Evolutionary conservation across 2,113 vertebrate species (phyloP).

Genomic region (Amphiprion percula): DNA sequence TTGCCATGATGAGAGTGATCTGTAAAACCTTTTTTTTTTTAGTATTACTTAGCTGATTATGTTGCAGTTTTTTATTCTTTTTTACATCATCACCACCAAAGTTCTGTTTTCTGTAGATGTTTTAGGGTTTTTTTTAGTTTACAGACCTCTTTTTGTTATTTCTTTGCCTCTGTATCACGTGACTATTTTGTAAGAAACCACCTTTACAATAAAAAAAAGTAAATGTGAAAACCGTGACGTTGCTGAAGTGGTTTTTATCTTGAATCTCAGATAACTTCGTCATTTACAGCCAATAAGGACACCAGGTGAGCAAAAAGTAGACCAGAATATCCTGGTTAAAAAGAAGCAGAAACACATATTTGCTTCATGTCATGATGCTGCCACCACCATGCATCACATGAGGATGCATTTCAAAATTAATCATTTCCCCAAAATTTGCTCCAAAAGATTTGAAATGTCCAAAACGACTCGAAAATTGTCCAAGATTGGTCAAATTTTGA

Average conservation of each 20-base stretch:
- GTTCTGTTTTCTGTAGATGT: slow-evolving; percentile 82
- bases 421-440: too few species aligned
- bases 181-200: slow-evolving; percentile 90
- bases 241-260: not conserved
- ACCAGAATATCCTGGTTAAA: too few species aligned
- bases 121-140: slow-evolving; percentile 72
- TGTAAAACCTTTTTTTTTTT: slow-evolving; percentile 20
- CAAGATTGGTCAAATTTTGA: too few species aligned
- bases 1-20: slow-evolving; percentile 1
- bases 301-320: too few species aligned
- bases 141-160: slow-evolving; percentile 29
- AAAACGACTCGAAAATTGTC: too few species aligned
- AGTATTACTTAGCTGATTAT: slow-evolving; percentile 1
- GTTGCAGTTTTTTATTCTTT: slow-evolving; percentile 70
- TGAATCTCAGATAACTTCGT: not conserved
- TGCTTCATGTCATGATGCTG: too few species aligned
- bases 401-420: too few species aligned
- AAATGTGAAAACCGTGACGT: slow-evolving; percentile 64
- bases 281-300: too few species aligned
- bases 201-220: slow-evolving; percentile 88
- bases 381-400: too few species aligned
- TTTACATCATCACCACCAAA: slow-evolving; percentile 81
- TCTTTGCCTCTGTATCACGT: slow-evolving; percentile 58
- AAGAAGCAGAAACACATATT: too few species aligned
- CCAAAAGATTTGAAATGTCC: too few species aligned